Evolutionary conservation across 2,113 vertebrate genomes (phyloP), one percentile per base, ranked within the genome.

Genomic region (Phalacrocorax aristotelis): DNA sequence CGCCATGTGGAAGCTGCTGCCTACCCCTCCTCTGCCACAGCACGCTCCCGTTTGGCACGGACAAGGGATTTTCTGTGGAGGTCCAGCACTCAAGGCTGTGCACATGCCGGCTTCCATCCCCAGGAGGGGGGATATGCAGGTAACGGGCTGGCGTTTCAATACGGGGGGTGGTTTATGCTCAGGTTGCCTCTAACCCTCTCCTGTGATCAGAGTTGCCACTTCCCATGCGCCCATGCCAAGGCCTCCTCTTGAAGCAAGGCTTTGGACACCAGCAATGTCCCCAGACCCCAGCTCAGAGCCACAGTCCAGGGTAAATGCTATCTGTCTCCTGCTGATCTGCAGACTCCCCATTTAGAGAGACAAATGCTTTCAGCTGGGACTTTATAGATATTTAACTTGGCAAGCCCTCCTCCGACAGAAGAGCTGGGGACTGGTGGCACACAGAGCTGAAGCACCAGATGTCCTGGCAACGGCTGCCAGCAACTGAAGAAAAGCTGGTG

Each of bases 301-400:
- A 11, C 0, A 1, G 26, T n/a, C 36, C 52, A 6, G 23, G 44
- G 18, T 7, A 11, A 46, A 36, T 6, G 4, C 18, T 34, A 10
- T 30, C 21, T 77, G 9, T 14, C n/a, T 34, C 64, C 49, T 23
- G 62, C n/a, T 46, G 26, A 17, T 11, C 79, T 17, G 29, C 76
- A 20, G 13, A 40, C 71, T 20, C 55, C 2, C 0, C 13, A 1
- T 8, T 8, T 9, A 48, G 46, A 49, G 38, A 48, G 22, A 27
- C 2, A 0, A 83, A 46, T 1, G 15, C 40, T 17, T n/a, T 40
- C 80, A 48, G 48, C 46, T 16, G 70, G 44, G 34, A 46, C 38
- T 40, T 30, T 48, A 25, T 1, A 1, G 49, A 17, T 8, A 6
- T 8, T 21, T 8, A 25, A 8, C 40, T 34, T 13, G 0, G 71